Evolutionary conservation across 2,888 invertebrate genomes (phyloP), one percentile per base, ranked within the genome.

Genomic region (Cantharis rufa): DNA sequence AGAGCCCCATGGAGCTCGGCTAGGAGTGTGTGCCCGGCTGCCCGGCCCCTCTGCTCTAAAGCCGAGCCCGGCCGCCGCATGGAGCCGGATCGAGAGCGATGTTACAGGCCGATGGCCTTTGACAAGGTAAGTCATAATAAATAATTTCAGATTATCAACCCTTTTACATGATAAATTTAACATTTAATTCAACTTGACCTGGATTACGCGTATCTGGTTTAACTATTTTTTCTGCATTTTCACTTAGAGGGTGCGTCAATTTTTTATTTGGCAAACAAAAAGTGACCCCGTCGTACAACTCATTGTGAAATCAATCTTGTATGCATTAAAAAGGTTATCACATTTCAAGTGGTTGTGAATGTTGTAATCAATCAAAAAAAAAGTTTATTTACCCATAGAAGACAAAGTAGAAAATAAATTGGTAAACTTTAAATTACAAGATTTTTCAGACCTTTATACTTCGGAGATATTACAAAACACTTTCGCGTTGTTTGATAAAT

Each of bases 1-100:
- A 92, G 86, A 88, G 88, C 88, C 93, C 93, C 92, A 94, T 94
- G 94, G 94, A 94, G 93, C 92, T 93, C 93, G 94, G 94, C 91
- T 94, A 94, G 92, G 92, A 92, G 92, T 92, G 92, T 90, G 92
- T 92, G 93, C 91, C 91, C 88, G 88, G 90, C 91, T 91, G 91
- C 91, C 92, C 91, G 90, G 91, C 90, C 91, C 92, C 91, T 91
- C 92, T 83, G 82, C 82, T 83, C 83, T 79, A 80, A 81, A 83
- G 84, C 82, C 80, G 82, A 81, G 81, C 81, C 82, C 82, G 82
- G 82, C 82, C 84, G 80, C 80, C 82, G 79, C 83, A 87, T 87
- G 87, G 87, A 87, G 83, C 85, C 85, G 84, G 85, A 84, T 81
- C 82, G 85, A 83, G 87, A 87, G 81, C 86, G 86, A 83, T 86